Evolutionary conservation across 2,888 invertebrate genomes (phyloP).

Genomic region (Melanostoma mellinum): DNA sequence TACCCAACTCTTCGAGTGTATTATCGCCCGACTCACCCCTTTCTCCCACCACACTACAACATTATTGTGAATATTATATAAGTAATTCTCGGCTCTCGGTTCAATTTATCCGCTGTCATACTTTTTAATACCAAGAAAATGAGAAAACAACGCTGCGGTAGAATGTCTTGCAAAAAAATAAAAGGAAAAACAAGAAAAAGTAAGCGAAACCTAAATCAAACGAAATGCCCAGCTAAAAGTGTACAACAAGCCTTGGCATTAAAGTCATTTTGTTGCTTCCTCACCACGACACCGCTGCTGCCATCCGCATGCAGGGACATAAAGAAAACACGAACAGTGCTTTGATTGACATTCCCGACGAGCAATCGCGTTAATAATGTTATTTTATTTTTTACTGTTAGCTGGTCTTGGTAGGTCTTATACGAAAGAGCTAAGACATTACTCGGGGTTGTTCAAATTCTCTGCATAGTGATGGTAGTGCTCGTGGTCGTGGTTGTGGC

Average conservation of each 20-base stretch:
- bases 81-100: slow-evolving; percentile 14
- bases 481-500: too few relatives aligned
- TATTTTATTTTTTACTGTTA: slow-evolving; percentile 34
- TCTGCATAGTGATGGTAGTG: too few relatives aligned
- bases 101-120: slow-evolving; percentile 55
- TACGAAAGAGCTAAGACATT: not conserved
- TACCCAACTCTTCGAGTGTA: slow-evolving; percentile 3
- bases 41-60: not conserved
- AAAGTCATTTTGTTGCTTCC: slow-evolving; percentile 6
- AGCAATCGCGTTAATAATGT: slow-evolving; percentile 51
- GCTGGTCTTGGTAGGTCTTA: too few relatives aligned
- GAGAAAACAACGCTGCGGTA: slow-evolving; percentile 15
- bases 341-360: slow-evolving; percentile 59
- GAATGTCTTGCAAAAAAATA: slow-evolving; percentile 2
- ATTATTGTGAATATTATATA: slow-evolving; percentile 48
- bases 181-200: not conserved
- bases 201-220: slow-evolving; percentile 26
- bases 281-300: not conserved
- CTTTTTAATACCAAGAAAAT: slow-evolving; percentile 51
- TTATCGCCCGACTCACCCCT: slow-evolving; percentile 5
- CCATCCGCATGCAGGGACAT: slow-evolving; percentile 7
- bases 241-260: slow-evolving; percentile 43
- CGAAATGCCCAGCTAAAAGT: slow-evolving; percentile 39
- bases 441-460: too few relatives aligned
- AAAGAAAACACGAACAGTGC: slow-evolving; percentile 8